Percentiles rank a stretch among this genome's conserved stretches.
Conservation (phyloP, 1,140 invertebrate species). For the Bombyx mandarina region DNA sequence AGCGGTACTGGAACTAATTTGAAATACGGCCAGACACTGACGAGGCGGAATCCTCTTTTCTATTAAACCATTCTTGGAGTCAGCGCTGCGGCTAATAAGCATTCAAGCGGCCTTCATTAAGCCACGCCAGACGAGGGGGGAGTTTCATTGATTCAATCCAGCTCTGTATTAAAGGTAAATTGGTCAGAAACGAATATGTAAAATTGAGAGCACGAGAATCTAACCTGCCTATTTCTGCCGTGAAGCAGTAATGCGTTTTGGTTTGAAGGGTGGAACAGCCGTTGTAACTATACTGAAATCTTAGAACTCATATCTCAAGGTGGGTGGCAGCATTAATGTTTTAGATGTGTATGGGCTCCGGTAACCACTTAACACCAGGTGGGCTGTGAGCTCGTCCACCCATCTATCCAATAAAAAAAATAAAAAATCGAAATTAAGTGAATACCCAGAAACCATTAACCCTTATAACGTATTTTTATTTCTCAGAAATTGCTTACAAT, state of each 20-base stretch:
- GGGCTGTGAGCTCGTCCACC: no score
- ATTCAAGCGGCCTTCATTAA: slow-evolving; percentile 55
- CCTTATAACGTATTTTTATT: no score
- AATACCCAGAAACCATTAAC: no score
- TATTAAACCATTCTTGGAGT: slow-evolving; percentile 43
- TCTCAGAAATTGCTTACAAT: no score
- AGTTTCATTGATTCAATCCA: slow-evolving; percentile 48
- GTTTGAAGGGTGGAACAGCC: no score
- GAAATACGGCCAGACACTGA: slow-evolving; percentile 36
- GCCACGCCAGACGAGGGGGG: slow-evolving; percentile 27
- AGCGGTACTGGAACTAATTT: slow-evolving; percentile 30
- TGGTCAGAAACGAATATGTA: slow-evolving; percentile 23
- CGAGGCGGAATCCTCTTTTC: slow-evolving; percentile 40
- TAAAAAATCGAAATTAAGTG: no score
- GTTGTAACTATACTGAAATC: no score
- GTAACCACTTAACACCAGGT: no score
- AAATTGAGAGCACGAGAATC: background rate
- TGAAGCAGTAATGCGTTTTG: no score
- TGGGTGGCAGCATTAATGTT: no score
- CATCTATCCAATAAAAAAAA: slow-evolving; percentile 4
- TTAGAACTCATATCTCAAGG: no score
- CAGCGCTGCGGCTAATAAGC: slow-evolving; percentile 50
- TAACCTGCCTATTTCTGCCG: background rate
- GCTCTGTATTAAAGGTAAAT: slow-evolving; percentile 46
- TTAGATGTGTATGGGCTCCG: no score